Evolutionary conservation across 2,797 vertebrate genomes (phyloP).

Genomic region (Phrynocephalus guinanensis): DNA sequence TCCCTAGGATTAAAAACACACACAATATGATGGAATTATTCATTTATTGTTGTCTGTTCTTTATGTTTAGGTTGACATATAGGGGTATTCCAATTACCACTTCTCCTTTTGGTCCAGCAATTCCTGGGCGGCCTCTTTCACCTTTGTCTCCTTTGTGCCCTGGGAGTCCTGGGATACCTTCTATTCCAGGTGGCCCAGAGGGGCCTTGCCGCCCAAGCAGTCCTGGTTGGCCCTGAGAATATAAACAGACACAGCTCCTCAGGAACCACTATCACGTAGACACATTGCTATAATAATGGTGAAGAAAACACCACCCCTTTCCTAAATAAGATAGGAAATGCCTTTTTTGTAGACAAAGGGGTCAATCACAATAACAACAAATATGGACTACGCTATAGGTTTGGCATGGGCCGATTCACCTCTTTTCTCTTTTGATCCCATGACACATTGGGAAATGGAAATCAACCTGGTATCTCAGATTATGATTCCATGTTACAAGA

Average conservation of each 20-base stretch:
- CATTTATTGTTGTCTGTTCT: conserved; percentile 19
- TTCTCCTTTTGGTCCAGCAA: conserved; percentile 88
- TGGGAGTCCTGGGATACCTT: conserved; percentile 87
- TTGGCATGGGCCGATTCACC: too few species aligned
- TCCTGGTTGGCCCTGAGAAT: conserved; percentile 89
- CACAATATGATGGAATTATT: not conserved
- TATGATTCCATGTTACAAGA: too few species aligned
- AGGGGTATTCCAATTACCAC: conserved; percentile 78
- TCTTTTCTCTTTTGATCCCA: too few species aligned
- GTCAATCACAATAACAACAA: too few species aligned
- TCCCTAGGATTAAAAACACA: conserved; percentile 80
- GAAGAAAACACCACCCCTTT: conserved; percentile 19
- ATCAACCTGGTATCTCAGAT: too few species aligned
- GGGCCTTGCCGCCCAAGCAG: conserved; percentile 85
- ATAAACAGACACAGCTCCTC: conserved; percentile 48
- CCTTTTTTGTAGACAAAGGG: not conserved
- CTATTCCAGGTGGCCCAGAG: conserved; percentile 85
- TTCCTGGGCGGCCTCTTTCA: conserved; percentile 83
- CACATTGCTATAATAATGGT: not conserved
- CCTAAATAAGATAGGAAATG: conserved; percentile 23
- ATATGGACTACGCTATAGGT: too few species aligned
- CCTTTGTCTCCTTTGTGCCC: conserved; percentile 93
- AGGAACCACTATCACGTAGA: conserved; percentile 32
- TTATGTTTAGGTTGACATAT: conserved; percentile 12
- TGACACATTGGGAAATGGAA: too few species aligned